Percentiles rank a stretch among this genome's conserved stretches.
phyloP scores from a whole-genome alignment of 2,113 vertebrate species.

The Phasianus colchicus region DNA sequence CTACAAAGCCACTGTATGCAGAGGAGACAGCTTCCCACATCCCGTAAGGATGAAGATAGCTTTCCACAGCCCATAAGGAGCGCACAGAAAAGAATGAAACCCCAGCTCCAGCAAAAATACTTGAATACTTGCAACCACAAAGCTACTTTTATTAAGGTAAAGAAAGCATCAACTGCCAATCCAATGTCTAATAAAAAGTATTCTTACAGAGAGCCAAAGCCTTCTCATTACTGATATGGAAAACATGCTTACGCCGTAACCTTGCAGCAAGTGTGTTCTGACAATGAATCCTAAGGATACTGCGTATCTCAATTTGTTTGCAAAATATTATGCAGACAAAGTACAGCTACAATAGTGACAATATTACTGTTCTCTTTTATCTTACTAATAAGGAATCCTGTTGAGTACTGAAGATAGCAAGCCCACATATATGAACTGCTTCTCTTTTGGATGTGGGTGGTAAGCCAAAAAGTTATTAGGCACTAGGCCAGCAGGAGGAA shows the following conservation, averaged over 20 bases:
- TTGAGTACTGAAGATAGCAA: neutral
- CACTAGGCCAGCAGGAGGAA: neutral
- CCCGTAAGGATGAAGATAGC: neutral
- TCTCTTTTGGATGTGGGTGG: neutral
- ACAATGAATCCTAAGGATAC: neutral
- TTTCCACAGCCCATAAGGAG: neutral
- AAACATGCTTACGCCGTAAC: neutral
- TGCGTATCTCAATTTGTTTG: neutral
- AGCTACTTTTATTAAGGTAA: neutral
- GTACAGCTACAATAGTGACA: neutral
- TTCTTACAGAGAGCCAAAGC: neutral
- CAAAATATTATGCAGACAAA: neutral
- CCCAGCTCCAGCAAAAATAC: neutral
- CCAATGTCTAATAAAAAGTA: neutral
- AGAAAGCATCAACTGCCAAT: neutral
- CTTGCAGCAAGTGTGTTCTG: neutral
- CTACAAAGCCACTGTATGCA: fast-evolving
- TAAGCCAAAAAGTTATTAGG: slow-evolving; percentile 3
- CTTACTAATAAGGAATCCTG: neutral
- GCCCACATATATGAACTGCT: neutral
- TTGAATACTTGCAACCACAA: neutral
- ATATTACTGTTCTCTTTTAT: neutral
- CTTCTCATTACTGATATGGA: neutral
- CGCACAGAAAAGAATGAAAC: neutral
- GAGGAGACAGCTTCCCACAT: neutral